A percentile compares a stretch with the other conserved stretches of the same genome.
Conservation (phyloP, 2,797 vertebrate species). For the Acrocephalus scirpaceus region DNA sequence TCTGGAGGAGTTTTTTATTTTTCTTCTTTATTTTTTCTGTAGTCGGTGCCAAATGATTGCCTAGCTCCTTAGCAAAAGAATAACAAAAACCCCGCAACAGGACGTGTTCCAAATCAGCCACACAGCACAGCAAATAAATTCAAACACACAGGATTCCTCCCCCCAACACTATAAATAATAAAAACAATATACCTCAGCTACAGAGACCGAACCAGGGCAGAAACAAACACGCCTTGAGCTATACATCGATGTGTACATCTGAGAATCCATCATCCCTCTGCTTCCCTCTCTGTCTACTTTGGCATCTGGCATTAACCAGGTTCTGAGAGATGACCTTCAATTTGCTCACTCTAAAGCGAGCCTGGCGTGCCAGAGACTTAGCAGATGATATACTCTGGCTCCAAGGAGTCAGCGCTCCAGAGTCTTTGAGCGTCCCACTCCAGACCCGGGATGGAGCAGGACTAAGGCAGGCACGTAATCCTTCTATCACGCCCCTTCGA, state of each 20-base stretch:
- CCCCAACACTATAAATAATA: constrained; percentile 47
- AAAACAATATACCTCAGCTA: constrained; percentile 38
- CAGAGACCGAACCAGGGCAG: background rate
- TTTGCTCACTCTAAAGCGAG: constrained; percentile 49
- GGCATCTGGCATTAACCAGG: constrained; percentile 63
- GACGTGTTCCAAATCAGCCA: constrained; percentile 35
- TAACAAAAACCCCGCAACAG: constrained; percentile 4
- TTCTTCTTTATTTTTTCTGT: background rate
- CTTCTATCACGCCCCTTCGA: background rate
- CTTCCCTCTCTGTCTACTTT: constrained; percentile 22
- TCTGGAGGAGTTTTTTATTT: background rate
- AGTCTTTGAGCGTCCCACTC: background rate
- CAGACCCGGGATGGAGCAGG: background rate
- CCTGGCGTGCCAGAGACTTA: constrained; percentile 60
- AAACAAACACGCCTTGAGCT: background rate
- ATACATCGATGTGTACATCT: background rate
- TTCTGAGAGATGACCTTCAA: constrained; percentile 62
- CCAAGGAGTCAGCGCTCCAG: constrained; percentile 35
- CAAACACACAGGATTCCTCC: constrained; percentile 14
- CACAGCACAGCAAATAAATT: constrained; percentile 47
- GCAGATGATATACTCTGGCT: constrained; percentile 56
- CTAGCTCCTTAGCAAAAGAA: constrained; percentile 12
- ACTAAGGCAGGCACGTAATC: background rate
- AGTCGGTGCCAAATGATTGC: background rate
- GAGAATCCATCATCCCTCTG: constrained; percentile 6